phyloP scores from a whole-genome alignment of 2,888 invertebrate species.

The Platycheirus albimanus region DNA sequence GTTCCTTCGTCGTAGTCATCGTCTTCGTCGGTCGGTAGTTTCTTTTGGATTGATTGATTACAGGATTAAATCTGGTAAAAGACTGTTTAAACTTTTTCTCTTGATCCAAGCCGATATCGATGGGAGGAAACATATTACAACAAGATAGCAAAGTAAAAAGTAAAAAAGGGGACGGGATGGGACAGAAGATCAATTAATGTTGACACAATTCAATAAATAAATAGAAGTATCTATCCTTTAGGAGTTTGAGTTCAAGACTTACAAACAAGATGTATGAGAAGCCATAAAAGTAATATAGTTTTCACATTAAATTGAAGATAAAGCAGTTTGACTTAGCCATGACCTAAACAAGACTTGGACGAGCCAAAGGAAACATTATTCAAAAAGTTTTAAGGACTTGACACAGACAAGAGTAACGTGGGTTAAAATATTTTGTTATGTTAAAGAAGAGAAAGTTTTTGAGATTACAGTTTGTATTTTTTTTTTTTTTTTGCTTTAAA shows the following conservation, averaged over 20 bases:
- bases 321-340: conserved; percentile 28
- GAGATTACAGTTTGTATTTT: too few relatives aligned
- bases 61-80: conserved; percentile 65
- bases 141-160: background rate
- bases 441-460: too few relatives aligned
- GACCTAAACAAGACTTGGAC: conserved; percentile 16
- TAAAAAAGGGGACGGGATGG: background rate
- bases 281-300: conserved; percentile 38
- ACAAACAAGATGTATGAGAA: conserved; percentile 17
- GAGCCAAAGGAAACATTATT: background rate
- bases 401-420: background rate
- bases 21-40: too few relatives aligned
- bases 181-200: conserved; percentile 67
- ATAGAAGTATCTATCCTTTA: conserved; percentile 24
- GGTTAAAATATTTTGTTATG: too few relatives aligned
- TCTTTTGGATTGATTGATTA: conserved; percentile 66
- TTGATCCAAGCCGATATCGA: background rate
- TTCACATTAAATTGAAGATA: conserved; percentile 35
- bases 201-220: conserved; percentile 72
- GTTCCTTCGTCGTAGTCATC: too few relatives aligned
- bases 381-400: conserved; percentile 5
- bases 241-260: conserved; percentile 29
- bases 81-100: conserved; percentile 53
- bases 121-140: background rate
- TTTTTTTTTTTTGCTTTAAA: too few relatives aligned